Evolutionary conservation across 2,113 vertebrate genomes (phyloP).

Genomic region (Pycnonotus jocosus): DNA sequence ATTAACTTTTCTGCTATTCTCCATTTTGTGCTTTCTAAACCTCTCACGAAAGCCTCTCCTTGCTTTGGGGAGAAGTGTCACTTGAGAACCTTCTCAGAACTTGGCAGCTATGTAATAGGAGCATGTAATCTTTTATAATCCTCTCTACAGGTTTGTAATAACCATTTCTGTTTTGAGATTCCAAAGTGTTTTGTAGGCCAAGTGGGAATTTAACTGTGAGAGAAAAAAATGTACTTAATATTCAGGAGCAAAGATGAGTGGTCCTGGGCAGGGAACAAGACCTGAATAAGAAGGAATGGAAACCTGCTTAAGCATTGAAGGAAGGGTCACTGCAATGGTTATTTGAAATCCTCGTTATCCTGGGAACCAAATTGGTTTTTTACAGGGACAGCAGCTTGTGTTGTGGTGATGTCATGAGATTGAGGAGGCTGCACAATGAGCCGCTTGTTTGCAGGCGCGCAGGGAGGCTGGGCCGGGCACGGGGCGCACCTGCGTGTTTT

Average conservation of each 20-base stretch:
- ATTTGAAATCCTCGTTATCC: constrained; percentile 36
- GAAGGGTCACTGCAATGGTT: neutral
- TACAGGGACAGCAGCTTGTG: neutral
- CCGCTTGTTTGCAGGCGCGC: neutral
- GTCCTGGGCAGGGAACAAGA: neutral
- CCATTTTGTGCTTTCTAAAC: neutral
- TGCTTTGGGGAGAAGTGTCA: constrained; percentile 35
- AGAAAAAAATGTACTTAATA: constrained; percentile 43
- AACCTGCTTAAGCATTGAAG: neutral
- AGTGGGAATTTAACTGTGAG: constrained; percentile 27
- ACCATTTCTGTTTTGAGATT: constrained; percentile 42
- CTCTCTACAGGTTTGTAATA: constrained; percentile 56
- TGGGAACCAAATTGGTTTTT: constrained; percentile 46
- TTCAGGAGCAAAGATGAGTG: constrained; percentile 31
- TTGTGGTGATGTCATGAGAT: constrained; percentile 46
- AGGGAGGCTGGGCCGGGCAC: neutral
- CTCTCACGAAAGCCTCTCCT: neutral
- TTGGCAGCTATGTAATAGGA: constrained; percentile 46
- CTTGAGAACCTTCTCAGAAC: constrained; percentile 40
- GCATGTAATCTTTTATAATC: constrained; percentile 60
- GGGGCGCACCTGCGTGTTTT: neutral
- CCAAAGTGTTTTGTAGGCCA: constrained; percentile 23
- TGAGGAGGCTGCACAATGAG: constrained; percentile 37
- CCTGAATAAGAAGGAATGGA: neutral
- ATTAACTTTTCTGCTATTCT: constrained; percentile 33